Conservation (phyloP, 2,888 invertebrate species). For the Linnaemya tessellans region DNA sequence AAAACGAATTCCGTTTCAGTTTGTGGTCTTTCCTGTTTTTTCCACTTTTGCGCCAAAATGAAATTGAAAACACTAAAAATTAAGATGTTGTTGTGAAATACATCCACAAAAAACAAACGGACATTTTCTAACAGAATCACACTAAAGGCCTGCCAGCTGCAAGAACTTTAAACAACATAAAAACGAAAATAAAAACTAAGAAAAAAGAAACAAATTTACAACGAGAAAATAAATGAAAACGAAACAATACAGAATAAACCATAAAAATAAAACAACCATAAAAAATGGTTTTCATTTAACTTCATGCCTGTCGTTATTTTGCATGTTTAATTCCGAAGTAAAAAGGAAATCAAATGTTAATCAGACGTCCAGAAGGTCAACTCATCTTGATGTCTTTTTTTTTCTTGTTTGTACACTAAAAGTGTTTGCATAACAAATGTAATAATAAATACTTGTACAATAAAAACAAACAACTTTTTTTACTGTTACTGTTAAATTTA, state of each 20-base stretch:
- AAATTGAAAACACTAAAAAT: conserved; percentile 48
- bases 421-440: conserved; percentile 28
- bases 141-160: conserved; percentile 35
- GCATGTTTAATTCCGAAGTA: not conserved
- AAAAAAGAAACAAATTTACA: conserved; percentile 19
- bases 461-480: conserved; percentile 32
- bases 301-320: conserved; percentile 11
- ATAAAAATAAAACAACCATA: conserved; percentile 51
- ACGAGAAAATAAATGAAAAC: conserved; percentile 7
- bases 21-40: conserved; percentile 26
- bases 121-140: conserved; percentile 43
- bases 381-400: conserved; percentile 37
- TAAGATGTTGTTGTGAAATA: conserved; percentile 21
- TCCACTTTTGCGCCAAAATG: conserved; percentile 27
- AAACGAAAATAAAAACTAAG: conserved; percentile 35
- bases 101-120: not conserved
- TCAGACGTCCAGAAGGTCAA: conserved; percentile 66
- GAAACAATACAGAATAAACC: conserved; percentile 21
- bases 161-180: conserved; percentile 49
- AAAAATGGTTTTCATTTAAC: conserved; percentile 63
- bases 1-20: conserved; percentile 51
- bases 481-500: conserved; percentile 51
- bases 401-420: not conserved
- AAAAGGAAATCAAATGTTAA: conserved; percentile 66
- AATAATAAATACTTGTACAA: conserved; percentile 41